Conservation (phyloP, 2,113 vertebrate species). For the Salminus brasiliensis region DNA sequence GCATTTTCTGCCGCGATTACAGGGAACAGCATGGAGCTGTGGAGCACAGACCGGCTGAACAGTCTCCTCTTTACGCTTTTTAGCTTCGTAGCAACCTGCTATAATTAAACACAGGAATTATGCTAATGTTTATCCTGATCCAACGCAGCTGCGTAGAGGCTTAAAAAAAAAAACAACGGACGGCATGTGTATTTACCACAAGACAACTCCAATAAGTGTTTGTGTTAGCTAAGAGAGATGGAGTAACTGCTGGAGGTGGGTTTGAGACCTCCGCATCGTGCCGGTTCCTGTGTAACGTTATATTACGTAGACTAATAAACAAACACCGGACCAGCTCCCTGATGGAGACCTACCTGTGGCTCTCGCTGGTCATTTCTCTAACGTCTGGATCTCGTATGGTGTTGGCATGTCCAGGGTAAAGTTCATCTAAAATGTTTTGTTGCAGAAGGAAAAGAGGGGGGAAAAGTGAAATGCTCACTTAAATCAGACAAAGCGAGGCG, state of each 20-base stretch:
- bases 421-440: background rate
- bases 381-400: no score
- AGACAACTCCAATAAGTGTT: background rate
- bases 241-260: background rate
- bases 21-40: no score
- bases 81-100: no score
- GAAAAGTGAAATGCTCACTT: background rate
- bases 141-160: background rate
- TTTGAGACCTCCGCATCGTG: no score
- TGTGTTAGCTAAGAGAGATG: no score
- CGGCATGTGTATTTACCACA: background rate
- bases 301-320: no score
- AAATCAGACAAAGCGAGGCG: slow-evolving; percentile 44
- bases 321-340: background rate
- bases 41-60: no score
- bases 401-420: background rate
- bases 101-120: no score
- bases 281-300: background rate
- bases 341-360: slow-evolving; percentile 31
- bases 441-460: background rate
- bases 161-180: background rate
- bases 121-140: no score
- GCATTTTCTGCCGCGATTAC: no score
- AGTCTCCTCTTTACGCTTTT: no score
- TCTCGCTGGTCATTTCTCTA: slow-evolving; percentile 38